These are phyloP conservation scores for Psococerastis gibbosa DNA, from an alignment of 2,888 invertebrate genomes.

Conservation along the genomic window DNA sequence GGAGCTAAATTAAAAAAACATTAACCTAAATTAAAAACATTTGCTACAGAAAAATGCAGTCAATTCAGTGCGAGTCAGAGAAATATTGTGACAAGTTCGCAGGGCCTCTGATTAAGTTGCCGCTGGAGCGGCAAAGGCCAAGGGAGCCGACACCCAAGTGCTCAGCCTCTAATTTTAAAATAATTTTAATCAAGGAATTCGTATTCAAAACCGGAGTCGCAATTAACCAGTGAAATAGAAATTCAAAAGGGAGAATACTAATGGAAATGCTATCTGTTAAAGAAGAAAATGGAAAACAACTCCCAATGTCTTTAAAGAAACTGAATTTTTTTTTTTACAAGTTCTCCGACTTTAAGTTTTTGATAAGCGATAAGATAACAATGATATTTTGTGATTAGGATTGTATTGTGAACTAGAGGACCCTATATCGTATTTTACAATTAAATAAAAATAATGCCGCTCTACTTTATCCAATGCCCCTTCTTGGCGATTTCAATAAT, in stretches of 20 bases:
- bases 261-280: slow-evolving; percentile 7
- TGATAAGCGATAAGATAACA: too few species aligned
- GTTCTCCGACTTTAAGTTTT: too few species aligned
- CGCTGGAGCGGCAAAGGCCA: background rate
- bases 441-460: too few species aligned
- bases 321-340: too few species aligned
- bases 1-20: too few species aligned
- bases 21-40: too few species aligned
- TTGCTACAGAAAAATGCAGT: background rate
- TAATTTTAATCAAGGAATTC: slow-evolving; percentile 10
- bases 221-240: slow-evolving; percentile 10
- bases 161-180: slow-evolving; percentile 8
- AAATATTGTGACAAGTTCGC: background rate
- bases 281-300: slow-evolving; percentile 5
- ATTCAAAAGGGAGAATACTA: slow-evolving; percentile 10
- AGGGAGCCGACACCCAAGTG: background rate
- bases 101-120: background rate
- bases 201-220: slow-evolving; percentile 9
- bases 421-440: too few species aligned
- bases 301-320: too few species aligned
- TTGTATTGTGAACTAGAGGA: too few species aligned
- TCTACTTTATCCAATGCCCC: too few species aligned
- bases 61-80: background rate
- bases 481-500: too few species aligned
- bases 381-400: too few species aligned